Evolutionary conservation across 2,113 vertebrate genomes (phyloP).

Genomic region (Halichoerus grypus): DNA sequence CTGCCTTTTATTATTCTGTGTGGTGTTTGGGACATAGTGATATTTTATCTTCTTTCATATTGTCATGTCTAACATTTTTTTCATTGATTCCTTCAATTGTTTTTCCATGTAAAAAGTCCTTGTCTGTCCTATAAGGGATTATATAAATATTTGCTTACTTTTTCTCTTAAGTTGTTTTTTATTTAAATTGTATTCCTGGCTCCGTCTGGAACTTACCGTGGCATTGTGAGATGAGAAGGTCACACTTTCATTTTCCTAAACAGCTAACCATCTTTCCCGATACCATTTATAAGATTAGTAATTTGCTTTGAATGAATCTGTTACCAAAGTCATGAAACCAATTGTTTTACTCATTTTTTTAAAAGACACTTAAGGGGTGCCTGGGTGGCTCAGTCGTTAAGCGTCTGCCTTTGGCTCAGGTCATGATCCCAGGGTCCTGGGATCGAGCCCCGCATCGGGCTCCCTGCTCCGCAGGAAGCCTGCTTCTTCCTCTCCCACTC

Average conservation of each 20-base stretch:
- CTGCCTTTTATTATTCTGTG: background rate
- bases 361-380: background rate
- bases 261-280: background rate
- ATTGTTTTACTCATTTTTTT: background rate
- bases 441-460: no score
- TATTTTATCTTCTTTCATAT: background rate
- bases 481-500: no score
- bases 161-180: background rate
- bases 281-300: background rate
- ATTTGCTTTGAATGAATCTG: background rate
- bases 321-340: constrained; percentile 2
- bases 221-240: background rate
- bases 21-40: background rate
- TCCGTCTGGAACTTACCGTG: background rate
- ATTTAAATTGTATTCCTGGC: background rate
- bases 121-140: background rate
- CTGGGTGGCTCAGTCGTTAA: no score
- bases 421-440: no score
- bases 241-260: constrained; percentile 8
- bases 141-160: background rate
- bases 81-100: background rate
- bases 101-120: background rate
- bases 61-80: background rate
- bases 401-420: no score
- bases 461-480: no score